Conservation (phyloP, 2,113 vertebrate species). For the Anarhynchus alexandrinus region DNA sequence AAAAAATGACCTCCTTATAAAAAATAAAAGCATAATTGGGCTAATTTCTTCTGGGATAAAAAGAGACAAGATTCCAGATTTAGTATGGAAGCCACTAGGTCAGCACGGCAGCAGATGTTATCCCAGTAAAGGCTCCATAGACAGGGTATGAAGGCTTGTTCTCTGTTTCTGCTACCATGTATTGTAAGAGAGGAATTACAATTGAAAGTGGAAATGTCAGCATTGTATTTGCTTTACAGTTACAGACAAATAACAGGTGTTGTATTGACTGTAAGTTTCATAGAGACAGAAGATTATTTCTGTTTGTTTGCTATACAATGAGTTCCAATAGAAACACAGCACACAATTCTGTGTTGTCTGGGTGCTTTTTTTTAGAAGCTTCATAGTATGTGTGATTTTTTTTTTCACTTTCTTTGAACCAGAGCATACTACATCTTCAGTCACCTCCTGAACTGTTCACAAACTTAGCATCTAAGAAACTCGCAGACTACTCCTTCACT, state of each 20-base stretch:
- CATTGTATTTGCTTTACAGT: background rate
- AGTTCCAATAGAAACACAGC: background rate
- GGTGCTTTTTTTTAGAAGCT: background rate
- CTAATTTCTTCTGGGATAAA: background rate
- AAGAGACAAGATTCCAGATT: background rate
- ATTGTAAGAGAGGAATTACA: background rate
- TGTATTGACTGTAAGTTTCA: background rate
- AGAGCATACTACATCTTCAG: background rate
- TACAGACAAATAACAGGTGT: background rate
- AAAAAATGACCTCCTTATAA: background rate
- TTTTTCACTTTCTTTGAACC: background rate
- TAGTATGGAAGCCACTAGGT: background rate
- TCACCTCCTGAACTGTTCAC: background rate
- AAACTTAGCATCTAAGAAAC: background rate
- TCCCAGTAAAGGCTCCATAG: background rate
- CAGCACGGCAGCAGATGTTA: rapidly evolving
- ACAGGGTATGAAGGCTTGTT: background rate
- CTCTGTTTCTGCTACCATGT: background rate
- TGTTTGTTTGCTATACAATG: background rate
- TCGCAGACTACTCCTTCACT: background rate
- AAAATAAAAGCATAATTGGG: background rate
- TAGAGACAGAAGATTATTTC: background rate
- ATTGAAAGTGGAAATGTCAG: background rate
- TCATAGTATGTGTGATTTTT: background rate
- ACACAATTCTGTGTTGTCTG: background rate